Percentiles rank a stretch among this genome's conserved stretches.
Conservation (phyloP, 2,113 vertebrate genomes). For the Ascaphus truei region DNA sequence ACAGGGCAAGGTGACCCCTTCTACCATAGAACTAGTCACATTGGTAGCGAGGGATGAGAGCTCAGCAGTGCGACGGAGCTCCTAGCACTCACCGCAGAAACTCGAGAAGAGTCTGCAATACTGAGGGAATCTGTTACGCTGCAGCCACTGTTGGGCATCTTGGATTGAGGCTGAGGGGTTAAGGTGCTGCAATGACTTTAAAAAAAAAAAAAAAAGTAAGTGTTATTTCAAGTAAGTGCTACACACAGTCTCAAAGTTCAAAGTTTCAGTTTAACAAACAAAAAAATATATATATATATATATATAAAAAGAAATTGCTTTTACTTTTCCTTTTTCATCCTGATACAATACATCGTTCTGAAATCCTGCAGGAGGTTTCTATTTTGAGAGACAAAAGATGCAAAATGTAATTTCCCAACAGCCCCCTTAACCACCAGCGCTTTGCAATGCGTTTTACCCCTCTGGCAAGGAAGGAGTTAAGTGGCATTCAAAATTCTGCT, state of each 20-base stretch:
- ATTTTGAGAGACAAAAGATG: background rate
- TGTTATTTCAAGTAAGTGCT: no score
- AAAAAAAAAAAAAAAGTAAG: constrained; percentile 58
- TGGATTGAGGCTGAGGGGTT: constrained; percentile 80
- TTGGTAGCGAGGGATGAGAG: no score
- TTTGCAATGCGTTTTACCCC: no score
- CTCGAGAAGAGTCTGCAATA: constrained; percentile 87
- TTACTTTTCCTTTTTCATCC: constrained; percentile 22
- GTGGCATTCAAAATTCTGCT: no score
- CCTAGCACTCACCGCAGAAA: constrained; percentile 78
- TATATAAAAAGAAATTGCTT: background rate
- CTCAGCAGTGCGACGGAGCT: no score
- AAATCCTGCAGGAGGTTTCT: background rate
- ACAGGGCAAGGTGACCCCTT: no score
- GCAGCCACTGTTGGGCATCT: constrained; percentile 89
- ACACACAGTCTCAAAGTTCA: no score
- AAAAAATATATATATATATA: no score
- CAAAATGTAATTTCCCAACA: no score
- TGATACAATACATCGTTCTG: background rate
- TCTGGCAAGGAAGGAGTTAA: no score
- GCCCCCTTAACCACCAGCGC: no score
- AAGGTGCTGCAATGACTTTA: constrained; percentile 76
- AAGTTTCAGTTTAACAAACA: background rate
- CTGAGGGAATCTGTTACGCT: constrained; percentile 83
- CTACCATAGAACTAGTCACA: no score